Base-by-base conservation (phyloP, 1,140 invertebrate genomes). In the Hyles euphorbiae region DNA sequence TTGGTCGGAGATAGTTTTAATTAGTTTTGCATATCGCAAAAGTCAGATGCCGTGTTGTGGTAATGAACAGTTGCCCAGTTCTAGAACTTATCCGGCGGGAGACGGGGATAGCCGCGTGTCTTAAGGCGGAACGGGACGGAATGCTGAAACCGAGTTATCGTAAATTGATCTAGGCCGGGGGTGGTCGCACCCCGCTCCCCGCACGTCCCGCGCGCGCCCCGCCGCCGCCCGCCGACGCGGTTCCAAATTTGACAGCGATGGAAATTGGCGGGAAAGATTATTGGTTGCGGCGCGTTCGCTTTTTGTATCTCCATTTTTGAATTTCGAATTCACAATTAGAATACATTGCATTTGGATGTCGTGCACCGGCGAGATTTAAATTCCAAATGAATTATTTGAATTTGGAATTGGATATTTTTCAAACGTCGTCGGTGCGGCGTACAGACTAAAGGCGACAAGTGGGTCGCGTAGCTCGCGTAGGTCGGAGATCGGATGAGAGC, bases 211-310 rank as follows among this genome's bases (percentile, higher is more conserved):
- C 60, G 36, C 71, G 62, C 54, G 6, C 6, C 45, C 36, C 53
- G 5, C 11, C 8, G 36, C 34, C 43, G 45, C 34, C 46, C 54
- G 55, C 60, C 62, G 70, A 66, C 63, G 75, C 70, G 68, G 60
- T 68, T 67, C 81, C 78, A 84, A 87, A 88, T 87, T 88, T 86
- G 85, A 88, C 85, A 88, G 85, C 79, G 70, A 86, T 83, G 79
- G 81, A 83, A 88, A 88, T 88, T 88, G 85, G 81, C 81, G 82
- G 79, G 76, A 83, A 85, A 82, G 76, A 84, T 88, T 85, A 83
- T 81, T 83, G 81, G 76, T 80, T 58, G 72, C 72, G 72, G 75
- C 22, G 3, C 53, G 53, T 47, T 56, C 60, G 52, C 58, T 60
- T 65, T 59, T 61, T 60, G 40, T 67, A 44, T 65, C 50, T 56